Evolutionary conservation across 2,888 invertebrate genomes (phyloP).

Genomic region (Oxystoma pomonae): DNA sequence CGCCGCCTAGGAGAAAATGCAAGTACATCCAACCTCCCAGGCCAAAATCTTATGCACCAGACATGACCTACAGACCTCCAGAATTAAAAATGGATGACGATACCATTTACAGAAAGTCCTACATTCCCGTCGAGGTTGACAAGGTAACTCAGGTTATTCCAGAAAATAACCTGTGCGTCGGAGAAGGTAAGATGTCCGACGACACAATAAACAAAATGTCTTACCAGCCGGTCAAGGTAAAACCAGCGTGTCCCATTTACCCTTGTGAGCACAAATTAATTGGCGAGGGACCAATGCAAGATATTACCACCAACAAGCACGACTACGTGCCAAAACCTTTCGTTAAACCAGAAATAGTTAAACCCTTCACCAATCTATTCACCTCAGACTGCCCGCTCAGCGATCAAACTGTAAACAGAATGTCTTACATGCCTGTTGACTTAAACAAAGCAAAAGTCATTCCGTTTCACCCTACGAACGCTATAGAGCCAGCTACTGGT

Average conservation of each 20-base stretch:
- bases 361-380: constrained; percentile 39
- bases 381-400: constrained; percentile 46
- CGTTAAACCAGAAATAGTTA: constrained; percentile 48
- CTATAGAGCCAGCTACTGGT: constrained; percentile 38
- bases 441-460: constrained; percentile 37
- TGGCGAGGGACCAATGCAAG: constrained; percentile 66
- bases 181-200: constrained; percentile 48
- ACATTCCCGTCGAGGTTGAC: constrained; percentile 50
- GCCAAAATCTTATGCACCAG: constrained; percentile 56
- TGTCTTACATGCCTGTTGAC: constrained; percentile 52
- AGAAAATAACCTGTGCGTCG: constrained; percentile 44
- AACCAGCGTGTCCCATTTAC: constrained; percentile 54
- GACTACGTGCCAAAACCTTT: constrained; percentile 65
- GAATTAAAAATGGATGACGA: constrained; percentile 55
- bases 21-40: constrained; percentile 54
- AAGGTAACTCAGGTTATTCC: constrained; percentile 42
- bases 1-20: constrained; percentile 35
- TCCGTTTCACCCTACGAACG: constrained; percentile 37
- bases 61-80: constrained; percentile 55
- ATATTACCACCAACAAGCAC: constrained; percentile 67
- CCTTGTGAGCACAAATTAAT: constrained; percentile 61
- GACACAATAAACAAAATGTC: constrained; percentile 57
- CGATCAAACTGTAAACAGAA: constrained; percentile 55
- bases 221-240: constrained; percentile 53
- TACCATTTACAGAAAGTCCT: constrained; percentile 65